A percentile compares a stretch with the other conserved stretches of the same genome.
phyloP scores from a whole-genome alignment of 2,888 invertebrate species.

The Tachina lurida region DNA sequence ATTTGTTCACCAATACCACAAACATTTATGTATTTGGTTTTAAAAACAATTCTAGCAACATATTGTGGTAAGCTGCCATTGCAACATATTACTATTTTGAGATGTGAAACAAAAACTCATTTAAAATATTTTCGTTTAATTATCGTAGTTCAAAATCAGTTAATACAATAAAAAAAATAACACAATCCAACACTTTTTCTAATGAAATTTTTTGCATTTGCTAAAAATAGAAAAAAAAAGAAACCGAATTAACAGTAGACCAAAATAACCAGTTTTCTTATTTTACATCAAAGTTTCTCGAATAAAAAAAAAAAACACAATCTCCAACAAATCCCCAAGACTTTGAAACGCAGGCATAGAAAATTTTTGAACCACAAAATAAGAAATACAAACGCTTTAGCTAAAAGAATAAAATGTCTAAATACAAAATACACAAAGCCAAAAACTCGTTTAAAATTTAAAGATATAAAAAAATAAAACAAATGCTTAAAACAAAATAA shows the following conservation, averaged over 20 bases:
- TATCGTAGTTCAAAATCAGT: constrained; percentile 51
- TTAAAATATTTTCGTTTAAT: constrained; percentile 57
- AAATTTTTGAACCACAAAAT: constrained; percentile 40
- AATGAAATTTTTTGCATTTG: constrained; percentile 65
- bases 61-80: constrained; percentile 12
- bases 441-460: constrained; percentile 44
- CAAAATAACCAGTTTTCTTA: constrained; percentile 69
- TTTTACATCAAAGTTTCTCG: constrained; percentile 16
- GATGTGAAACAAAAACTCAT: constrained; percentile 18
- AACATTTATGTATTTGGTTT: background rate
- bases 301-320: constrained; percentile 27
- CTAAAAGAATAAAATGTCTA: constrained; percentile 35
- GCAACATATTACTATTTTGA: constrained; percentile 19
- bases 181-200: constrained; percentile 62
- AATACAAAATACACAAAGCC: background rate
- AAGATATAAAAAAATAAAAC: constrained; percentile 17
- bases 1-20: background rate
- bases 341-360: constrained; percentile 55
- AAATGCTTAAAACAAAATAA: constrained; percentile 26
- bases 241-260: constrained; percentile 65
- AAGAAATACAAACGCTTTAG: constrained; percentile 48
- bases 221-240: constrained; percentile 64
- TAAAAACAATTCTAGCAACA: constrained; percentile 19
- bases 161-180: constrained; percentile 42
- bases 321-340: constrained; percentile 37